Conservation (phyloP, 2,113 vertebrate species). For the Corythaixoides concolor region DNA sequence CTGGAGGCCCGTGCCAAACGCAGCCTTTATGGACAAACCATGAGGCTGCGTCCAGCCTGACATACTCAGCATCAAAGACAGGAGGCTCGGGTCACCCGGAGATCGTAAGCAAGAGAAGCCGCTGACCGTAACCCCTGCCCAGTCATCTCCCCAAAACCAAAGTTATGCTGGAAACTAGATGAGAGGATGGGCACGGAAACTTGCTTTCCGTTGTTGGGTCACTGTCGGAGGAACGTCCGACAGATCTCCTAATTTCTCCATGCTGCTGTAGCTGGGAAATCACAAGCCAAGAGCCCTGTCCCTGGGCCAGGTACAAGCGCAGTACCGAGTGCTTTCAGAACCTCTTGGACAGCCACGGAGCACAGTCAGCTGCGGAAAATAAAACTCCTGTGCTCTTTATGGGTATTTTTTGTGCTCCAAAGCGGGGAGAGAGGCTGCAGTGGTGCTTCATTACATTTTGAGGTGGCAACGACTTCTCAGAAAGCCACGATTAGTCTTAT, state of each 20-base stretch:
- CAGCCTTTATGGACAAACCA: neutral
- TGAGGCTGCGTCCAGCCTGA: neutral
- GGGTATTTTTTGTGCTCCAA: neutral
- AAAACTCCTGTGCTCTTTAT: neutral
- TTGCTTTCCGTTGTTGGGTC: neutral
- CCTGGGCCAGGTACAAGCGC: neutral
- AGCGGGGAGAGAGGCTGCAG: neutral
- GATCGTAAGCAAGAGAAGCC: rapidly evolving
- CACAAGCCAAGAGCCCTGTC: neutral
- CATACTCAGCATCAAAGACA: neutral
- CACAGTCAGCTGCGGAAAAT: neutral
- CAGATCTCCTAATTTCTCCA: neutral
- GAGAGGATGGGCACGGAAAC: neutral
- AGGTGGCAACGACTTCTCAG: neutral
- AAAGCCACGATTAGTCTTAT: neutral
- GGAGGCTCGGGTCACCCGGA: neutral
- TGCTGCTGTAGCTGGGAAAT: neutral
- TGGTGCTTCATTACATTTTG: neutral
- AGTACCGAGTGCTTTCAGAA: neutral
- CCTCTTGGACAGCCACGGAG: neutral
- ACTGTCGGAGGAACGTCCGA: neutral
- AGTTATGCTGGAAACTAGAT: neutral
- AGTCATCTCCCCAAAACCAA: neutral
- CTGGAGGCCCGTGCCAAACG: rapidly evolving
- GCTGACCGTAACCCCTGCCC: neutral